These are phyloP conservation scores for Panagrolaimus sp. DNA, from an alignment of 1,140 invertebrate genomes.

Conservation along the genomic window DNA sequence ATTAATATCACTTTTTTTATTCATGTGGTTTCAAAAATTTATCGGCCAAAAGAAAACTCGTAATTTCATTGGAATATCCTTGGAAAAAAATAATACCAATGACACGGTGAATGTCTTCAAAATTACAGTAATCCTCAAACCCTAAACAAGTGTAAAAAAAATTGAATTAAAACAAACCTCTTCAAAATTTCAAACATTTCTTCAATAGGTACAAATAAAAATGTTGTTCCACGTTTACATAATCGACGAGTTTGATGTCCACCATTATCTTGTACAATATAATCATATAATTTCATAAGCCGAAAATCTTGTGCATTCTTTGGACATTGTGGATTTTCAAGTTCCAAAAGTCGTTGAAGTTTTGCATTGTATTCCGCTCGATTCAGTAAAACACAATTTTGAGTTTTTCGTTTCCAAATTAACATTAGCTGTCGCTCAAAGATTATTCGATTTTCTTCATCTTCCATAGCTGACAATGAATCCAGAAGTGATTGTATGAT, in stretches of 20 bases:
- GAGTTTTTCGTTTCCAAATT: slow-evolving; percentile 1
- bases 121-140: not conserved
- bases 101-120: not conserved
- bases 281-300: not conserved
- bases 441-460: not conserved
- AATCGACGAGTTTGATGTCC: not conserved
- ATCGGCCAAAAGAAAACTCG: too few relatives aligned
- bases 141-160: too few relatives aligned
- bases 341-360: not conserved
- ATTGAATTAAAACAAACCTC: slow-evolving; percentile 11
- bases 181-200: slow-evolving; percentile 20
- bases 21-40: too few relatives aligned
- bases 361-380: slow-evolving; percentile 9
- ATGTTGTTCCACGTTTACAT: not conserved
- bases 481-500: too few relatives aligned
- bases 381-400: slow-evolving; percentile 1
- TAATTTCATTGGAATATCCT: too few relatives aligned
- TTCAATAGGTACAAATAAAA: slow-evolving; percentile 17
- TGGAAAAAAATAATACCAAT: too few relatives aligned
- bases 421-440: not conserved
- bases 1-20: too few relatives aligned
- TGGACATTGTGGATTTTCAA: not conserved
- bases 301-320: slow-evolving; percentile 3
- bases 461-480: not conserved
- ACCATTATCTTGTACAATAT: not conserved